These are phyloP conservation scores for Dunckerocampus dactyliophorus DNA, from an alignment of 2,113 vertebrate genomes.

Conservation along the genomic window DNA sequence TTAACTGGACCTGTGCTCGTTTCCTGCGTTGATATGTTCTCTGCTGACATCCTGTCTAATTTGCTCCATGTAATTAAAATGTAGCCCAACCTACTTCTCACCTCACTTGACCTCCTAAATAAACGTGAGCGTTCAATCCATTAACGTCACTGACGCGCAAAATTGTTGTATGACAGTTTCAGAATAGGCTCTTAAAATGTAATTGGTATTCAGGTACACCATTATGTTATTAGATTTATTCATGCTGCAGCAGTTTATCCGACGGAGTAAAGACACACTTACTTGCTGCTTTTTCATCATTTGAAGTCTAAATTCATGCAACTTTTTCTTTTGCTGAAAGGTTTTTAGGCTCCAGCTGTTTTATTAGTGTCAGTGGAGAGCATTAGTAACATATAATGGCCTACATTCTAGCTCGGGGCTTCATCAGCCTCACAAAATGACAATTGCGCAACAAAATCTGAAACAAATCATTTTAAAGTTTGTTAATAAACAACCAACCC, in stretches of 20 bases:
- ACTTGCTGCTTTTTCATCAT: conserved; percentile 2
- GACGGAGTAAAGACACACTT: not conserved
- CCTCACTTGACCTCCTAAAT: conserved; percentile 44
- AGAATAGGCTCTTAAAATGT: conserved; percentile 40
- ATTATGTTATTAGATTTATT: conserved; percentile 17
- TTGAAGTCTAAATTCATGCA: conserved; percentile 34
- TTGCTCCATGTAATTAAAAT: conserved; percentile 46
- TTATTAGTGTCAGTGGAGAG: conserved; percentile 25
- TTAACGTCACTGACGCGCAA: conserved; percentile 40
- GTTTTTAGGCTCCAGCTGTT: conserved; percentile 22
- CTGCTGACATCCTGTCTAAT: conserved; percentile 37
- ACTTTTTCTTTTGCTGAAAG: not conserved
- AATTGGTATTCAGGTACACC: conserved; percentile 35
- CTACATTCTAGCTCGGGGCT: not conserved
- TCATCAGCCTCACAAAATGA: conserved; percentile 7
- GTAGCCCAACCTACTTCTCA: conserved; percentile 21
- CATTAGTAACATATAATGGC: conserved; percentile 19
- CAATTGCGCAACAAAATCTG: conserved; percentile 23
- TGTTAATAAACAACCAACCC: conserved; percentile 25
- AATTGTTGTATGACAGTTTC: conserved; percentile 34
- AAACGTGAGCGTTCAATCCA: conserved; percentile 41
- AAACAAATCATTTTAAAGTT: conserved; percentile 10
- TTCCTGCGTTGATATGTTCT: conserved; percentile 29
- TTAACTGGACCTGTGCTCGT: conserved; percentile 44
- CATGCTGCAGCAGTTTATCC: conserved; percentile 19